These are phyloP conservation scores for Temnopleurus reevesii DNA, from an alignment of 53 echinoderm and acorn worm species.

Conservation along the genomic window DNA sequence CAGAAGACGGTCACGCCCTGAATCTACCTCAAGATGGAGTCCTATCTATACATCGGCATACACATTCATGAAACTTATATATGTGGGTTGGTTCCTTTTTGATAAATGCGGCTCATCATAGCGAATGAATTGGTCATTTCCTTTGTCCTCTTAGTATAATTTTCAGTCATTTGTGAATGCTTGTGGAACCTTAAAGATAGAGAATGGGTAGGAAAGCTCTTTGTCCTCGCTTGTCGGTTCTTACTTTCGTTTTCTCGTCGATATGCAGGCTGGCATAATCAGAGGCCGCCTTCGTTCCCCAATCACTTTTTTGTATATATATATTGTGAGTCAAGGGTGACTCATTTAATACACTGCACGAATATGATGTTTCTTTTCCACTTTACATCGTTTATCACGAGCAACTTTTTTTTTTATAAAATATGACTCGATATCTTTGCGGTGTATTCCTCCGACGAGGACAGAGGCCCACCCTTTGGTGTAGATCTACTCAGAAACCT, in stretches of 20 bases:
- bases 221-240: conserved; percentile 31
- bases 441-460: background rate
- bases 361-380: conserved; percentile 26
- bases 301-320: conserved; percentile 8
- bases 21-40: too few relatives aligned
- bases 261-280: background rate
- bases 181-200: conserved; percentile 15
- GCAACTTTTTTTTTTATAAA: conserved; percentile 17
- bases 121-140: background rate
- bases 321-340: conserved; percentile 32
- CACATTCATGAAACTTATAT: too few relatives aligned
- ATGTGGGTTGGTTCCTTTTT: too few relatives aligned
- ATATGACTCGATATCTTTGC: conserved; percentile 45
- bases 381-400: background rate
- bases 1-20: too few relatives aligned
- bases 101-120: background rate
- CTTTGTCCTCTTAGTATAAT: conserved; percentile 29
- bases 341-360: conserved; percentile 44
- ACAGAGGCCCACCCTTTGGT: conserved; percentile 16
- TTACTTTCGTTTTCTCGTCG: conserved; percentile 38
- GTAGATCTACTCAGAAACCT: background rate
- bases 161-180: conserved; percentile 26
- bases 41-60: too few relatives aligned
- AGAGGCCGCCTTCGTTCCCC: background rate
- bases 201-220: conserved; percentile 6